phyloP scores from a whole-genome alignment of 1,140 invertebrate genomes.

The Cherax destructor region DNA sequence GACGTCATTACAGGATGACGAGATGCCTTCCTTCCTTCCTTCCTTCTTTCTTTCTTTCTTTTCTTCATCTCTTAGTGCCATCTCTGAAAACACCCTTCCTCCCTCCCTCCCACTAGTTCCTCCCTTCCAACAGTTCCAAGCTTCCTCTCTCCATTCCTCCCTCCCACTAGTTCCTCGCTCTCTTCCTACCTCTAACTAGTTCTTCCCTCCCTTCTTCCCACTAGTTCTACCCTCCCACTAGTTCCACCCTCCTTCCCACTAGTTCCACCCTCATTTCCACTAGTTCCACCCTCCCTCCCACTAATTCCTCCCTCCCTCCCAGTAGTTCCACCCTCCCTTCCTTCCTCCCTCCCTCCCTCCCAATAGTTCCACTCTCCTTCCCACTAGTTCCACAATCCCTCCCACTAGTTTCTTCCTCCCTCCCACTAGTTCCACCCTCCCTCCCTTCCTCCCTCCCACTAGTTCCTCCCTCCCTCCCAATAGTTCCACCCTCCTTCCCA shows the following conservation, averaged over 20 bases:
- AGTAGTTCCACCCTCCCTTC: neutral
- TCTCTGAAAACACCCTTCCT: neutral
- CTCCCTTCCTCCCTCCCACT: no score
- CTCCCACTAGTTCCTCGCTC: neutral
- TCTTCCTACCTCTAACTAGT: neutral
- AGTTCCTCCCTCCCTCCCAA: neutral
- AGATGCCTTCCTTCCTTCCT: neutral
- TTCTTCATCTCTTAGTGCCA: neutral
- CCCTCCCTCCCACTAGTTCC: neutral
- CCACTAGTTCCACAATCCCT: no score
- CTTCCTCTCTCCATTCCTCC: neutral
- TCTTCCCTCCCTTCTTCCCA: neutral
- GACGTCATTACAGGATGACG: no score
- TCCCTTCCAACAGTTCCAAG: neutral
- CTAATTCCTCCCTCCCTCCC: neutral
- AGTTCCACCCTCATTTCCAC: neutral
- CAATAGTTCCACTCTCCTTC: neutral
- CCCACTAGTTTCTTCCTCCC: no score
- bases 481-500: neutral
- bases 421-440: no score
- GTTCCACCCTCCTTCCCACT: neutral
- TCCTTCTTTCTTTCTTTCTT: neutral
- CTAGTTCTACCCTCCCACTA: no score
- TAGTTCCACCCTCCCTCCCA: neutral
- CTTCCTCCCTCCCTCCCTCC: neutral